Evolutionary conservation across 2,113 vertebrate species (phyloP), one percentile per base, ranked within the genome.

Genomic region (Clarias gariepinus): DNA sequence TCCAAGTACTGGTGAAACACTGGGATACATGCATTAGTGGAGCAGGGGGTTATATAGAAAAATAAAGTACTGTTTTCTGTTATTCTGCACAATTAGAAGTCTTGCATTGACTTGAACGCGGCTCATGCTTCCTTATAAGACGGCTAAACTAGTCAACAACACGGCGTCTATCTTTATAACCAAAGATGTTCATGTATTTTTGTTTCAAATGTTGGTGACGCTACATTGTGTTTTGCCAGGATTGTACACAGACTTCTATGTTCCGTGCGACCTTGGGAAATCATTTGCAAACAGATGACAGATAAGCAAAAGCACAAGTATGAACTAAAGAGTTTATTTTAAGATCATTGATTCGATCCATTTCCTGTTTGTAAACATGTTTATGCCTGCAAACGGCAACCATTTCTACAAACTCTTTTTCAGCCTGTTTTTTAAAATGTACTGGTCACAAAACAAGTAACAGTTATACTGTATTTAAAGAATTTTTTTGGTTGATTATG

Each of bases 361-460:
- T 28, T 77, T 61, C 41, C 21, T 85, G 33, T 60, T 85, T 85
- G 83, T 84, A 84, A 76, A 63, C 57, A 85, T 55, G 55, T 55
- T 9, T 13, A 30, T 55, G 74, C 0, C 33, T 21, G 2, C 7
- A 13, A 73, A 71, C 10, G 69, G 19, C 69, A 41, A 33, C 33
- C 0, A 36, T 21, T 41, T 21, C 21, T 21, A 76, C 11, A 15
- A 21, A 13, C 41, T n/a, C 11, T n/a, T 52, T 15, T 21, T 41
- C 41, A 52, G 16, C 4, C 21, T 76, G 73, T n/a, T 41, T 74
- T 47, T 77, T 16, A 3, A 28, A 53, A 77, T 53, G 25, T 28
- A n/a, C 25, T 28, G 23, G 23, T 55, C 28, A 77, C 5, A 28
- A 77, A 18, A 28, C 13, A 55, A 55, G 28, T n/a, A 77, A 2